These are phyloP conservation scores for Anas capensis DNA, from an alignment of 2,797 vertebrate genomes.

Conservation along the genomic window DNA sequence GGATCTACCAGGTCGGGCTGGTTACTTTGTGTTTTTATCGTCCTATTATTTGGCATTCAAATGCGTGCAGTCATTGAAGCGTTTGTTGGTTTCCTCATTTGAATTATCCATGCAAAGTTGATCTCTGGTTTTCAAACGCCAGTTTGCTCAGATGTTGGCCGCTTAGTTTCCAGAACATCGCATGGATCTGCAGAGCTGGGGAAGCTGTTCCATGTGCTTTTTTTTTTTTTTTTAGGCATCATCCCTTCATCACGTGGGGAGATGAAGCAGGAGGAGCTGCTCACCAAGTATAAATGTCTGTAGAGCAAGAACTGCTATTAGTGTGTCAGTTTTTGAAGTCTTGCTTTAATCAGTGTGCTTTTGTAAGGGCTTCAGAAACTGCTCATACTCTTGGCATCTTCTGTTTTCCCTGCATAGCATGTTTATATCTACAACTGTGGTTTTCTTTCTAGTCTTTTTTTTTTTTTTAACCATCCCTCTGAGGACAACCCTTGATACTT, in stretches of 20 bases:
- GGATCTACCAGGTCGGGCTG: not conserved
- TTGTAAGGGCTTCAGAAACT: not conserved
- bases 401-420: not conserved
- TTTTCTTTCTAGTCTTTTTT: not conserved
- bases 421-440: not conserved
- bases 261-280: not conserved
- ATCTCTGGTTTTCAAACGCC: not conserved
- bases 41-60: slow-evolving; percentile 63
- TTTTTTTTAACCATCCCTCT: not conserved
- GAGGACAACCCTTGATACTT: not conserved
- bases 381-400: not conserved
- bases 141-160: not conserved
- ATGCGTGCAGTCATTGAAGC: not conserved
- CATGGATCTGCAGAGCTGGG: not conserved
- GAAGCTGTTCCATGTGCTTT: not conserved
- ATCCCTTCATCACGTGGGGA: not conserved
- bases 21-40: not conserved
- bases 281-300: not conserved
- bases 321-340: not conserved
- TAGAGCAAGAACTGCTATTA: not conserved
- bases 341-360: not conserved
- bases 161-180: not conserved
- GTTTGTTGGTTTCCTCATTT: not conserved
- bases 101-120: slow-evolving; percentile 31
- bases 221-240: not conserved